A percentile compares a stretch with the other conserved stretches of the same genome.
Evolutionary conservation across 2,113 vertebrate genomes (phyloP).

Genomic region (Telmatochromis sp.): DNA sequence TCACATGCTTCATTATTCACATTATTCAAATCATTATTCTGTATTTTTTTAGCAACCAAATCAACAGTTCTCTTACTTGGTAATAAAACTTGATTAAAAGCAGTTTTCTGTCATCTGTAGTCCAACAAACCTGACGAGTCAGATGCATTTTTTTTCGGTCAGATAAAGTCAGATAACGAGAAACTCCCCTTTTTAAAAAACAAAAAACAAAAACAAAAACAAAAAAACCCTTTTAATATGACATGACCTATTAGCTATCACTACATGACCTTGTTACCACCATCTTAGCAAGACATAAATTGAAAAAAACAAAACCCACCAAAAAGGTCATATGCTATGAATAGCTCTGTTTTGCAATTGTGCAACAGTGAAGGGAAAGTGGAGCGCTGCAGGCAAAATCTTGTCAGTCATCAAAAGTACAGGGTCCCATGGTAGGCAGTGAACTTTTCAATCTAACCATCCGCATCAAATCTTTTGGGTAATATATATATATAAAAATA

Average conservation of each 20-base stretch:
- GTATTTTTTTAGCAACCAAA: neutral
- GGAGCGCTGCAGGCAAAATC: accelerated
- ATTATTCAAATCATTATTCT: neutral
- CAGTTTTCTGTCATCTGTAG: neutral
- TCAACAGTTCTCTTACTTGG: neutral
- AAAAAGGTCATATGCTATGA: neutral
- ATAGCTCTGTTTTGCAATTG: neutral
- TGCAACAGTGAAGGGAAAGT: neutral
- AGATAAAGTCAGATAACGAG: neutral
- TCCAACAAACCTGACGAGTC: neutral
- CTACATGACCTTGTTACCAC: neutral
- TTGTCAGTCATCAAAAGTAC: neutral
- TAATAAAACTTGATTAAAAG: neutral
- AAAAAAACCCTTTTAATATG: neutral
- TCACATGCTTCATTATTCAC: neutral
- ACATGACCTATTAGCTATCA: neutral
- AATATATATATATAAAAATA: neutral
- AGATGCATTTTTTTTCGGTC: neutral
- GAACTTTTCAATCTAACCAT: neutral
- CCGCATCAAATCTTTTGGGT: neutral
- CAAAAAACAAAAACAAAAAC: accelerated
- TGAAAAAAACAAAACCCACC: neutral
- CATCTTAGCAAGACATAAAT: neutral
- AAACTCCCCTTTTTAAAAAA: neutral
- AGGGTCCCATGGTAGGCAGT: neutral